Evolutionary conservation across 2,888 invertebrate genomes (phyloP), one percentile per base, ranked within the genome.

Genomic region (Amblyjoppa proteus): DNA sequence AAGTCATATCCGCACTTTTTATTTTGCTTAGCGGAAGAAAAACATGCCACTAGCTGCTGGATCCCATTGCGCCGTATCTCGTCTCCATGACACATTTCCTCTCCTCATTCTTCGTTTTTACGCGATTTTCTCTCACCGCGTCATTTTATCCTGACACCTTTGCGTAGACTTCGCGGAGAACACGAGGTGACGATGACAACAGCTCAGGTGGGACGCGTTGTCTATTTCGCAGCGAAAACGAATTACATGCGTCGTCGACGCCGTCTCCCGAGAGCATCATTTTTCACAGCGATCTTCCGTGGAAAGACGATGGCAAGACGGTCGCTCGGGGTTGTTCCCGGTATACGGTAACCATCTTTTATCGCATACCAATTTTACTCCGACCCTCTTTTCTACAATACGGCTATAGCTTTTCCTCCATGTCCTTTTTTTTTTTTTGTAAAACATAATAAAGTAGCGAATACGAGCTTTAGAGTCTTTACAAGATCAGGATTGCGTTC

Each of bases 291-390:
- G 75, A 69, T 81, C 80, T 66, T 45, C 28, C 56, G 38, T 16
- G 28, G 9, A 70, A 74, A 64, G 61, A 70, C 58, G 49, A 61
- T 31, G 68, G 25, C 68, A 69, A 68, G 61, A 83, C 20, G 16
- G 56, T 28, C n/a, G 45, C 51, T 69, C 31, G 31, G 56, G 41
- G 20, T 58, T 74, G 78, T 41, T 45, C 58, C 25, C n/a, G 31
- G 45, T 49, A 49, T 53, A 53, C 69, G 45, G 45, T 49, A 66
- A 58, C 75, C 75, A 80, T 80, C 64, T 71, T 80, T 84, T 71
- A 75, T 80, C 71, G 80, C 49, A 80, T 84, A 64, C 84, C 75
- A 84, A 84, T 84, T 76, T 84, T 38, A 38, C 69, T 51, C 64
- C 79, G 69, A 70, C 69, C 83, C 58, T 74, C 64, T 41, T 41